Base-by-base conservation (phyloP, 2,888 invertebrate species). In the Galerucella pusilla region DNA sequence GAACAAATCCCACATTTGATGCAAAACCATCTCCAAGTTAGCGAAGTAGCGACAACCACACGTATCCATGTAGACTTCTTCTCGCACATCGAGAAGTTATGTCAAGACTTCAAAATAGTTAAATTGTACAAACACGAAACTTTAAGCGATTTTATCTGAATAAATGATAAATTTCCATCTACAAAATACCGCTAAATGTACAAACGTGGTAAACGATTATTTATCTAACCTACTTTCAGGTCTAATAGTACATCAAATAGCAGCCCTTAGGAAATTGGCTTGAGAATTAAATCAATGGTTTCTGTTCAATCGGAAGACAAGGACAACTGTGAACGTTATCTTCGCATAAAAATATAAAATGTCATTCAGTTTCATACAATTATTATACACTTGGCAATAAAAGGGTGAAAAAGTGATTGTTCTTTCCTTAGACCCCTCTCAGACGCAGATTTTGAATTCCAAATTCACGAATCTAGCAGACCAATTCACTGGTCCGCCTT, bases 1-100 rank as follows among this genome's bases (percentile, higher is more conserved):
- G 75, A 75, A 71, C 75, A 71, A 66, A 71, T 75, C 71, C 71
- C 61, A 67, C 71, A 71, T 75, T 75, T 75, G 68, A 68, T 71
- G 75, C 57, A 64, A 63, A 75, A 71, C 74, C 71, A 66, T 16
- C 57, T 57, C 57, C 7, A 20, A 57, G 16, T 57, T 57, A 57
- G 57, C 45, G 35, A 54, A 54, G 64, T 42, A 68, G 60, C 60
- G 68, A 28, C 46, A 49, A 69, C 68, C 49, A 46, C 57, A 57
- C 57, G 10, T 20, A 57, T 57, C 2, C 57, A 20, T 57, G 57
- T 11, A 69, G 68, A 69, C 60, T 69, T 69, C 68, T 59, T 68
- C 57, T 57, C 57, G n/a, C 57, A 20, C 57, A 57, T 16, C 57
- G 60, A 25, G 16, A 69, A 60, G 60, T 69, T 60, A 60, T 69